A percentile compares a stretch with the other conserved stretches of the same genome.
phyloP scores from a whole-genome alignment of 2,113 vertebrate genomes.

The Thalassoma bifasciatum region DNA sequence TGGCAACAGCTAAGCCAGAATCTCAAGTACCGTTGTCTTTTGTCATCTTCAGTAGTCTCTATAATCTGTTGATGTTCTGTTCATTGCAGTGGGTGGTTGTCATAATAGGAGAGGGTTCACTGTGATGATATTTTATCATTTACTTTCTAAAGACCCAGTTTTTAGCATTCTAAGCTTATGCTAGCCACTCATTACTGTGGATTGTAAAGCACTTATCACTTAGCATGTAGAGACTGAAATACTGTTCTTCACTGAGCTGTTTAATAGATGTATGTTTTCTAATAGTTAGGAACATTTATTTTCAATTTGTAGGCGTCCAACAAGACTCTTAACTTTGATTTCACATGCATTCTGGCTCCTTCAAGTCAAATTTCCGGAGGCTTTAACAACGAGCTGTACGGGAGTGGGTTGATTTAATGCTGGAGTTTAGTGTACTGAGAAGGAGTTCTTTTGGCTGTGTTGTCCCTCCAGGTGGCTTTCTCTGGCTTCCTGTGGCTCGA shows the following conservation, averaged over 20 bases:
- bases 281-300: neutral
- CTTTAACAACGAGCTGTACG: slow-evolving; percentile 26
- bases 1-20: too few relatives aligned
- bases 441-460: slow-evolving; percentile 25
- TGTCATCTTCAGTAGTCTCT: too few relatives aligned
- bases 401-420: slow-evolving; percentile 26
- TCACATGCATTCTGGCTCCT: neutral
- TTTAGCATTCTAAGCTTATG: neutral
- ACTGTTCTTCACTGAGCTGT: neutral
- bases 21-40: too few relatives aligned
- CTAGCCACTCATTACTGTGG: neutral
- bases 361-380: neutral
- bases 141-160: neutral
- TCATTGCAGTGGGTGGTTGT: neutral
- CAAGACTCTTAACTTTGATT: neutral
- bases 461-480: slow-evolving; percentile 49
- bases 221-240: neutral
- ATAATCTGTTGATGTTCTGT: too few relatives aligned
- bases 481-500: slow-evolving; percentile 30
- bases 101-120: neutral
- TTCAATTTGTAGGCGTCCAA: neutral
- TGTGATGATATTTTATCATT: neutral
- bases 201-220: neutral
- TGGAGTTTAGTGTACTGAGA: slow-evolving; percentile 20
- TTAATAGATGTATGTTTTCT: neutral